Evolutionary conservation across 2,113 vertebrate genomes (phyloP).

Genomic region (Aegithalos caudatus): DNA sequence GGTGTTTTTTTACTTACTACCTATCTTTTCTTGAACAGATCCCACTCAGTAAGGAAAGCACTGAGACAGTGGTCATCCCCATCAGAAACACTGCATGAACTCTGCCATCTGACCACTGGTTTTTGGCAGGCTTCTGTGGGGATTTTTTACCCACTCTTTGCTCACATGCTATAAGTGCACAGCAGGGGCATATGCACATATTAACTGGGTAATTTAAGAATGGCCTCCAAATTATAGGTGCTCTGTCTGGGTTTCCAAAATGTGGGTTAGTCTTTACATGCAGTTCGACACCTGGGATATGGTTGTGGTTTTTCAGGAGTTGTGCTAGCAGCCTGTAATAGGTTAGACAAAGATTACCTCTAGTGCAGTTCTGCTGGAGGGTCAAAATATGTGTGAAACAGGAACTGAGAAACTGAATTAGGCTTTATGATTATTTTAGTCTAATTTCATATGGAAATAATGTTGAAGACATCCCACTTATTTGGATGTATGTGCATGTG

Average conservation of each 20-base stretch:
- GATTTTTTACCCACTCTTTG: not conserved
- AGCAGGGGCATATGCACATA: not conserved
- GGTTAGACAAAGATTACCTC: not conserved
- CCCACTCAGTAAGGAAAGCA: not conserved
- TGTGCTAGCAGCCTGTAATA: not conserved
- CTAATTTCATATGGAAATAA: not conserved
- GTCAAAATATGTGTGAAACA: not conserved
- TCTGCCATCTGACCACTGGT: not conserved
- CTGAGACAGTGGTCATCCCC: not conserved
- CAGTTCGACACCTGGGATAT: not conserved
- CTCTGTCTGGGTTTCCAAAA: not conserved
- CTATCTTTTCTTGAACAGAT: not conserved
- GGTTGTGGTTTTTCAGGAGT: not conserved
- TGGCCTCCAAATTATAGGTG: not conserved
- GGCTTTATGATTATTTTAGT: not conserved
- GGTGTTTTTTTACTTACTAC: not conserved
- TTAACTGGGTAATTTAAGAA: not conserved
- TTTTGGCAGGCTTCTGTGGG: not conserved
- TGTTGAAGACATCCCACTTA: not conserved
- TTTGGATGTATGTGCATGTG: not conserved
- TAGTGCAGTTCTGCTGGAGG: not conserved
- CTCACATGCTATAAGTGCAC: accelerated
- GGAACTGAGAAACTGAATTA: not conserved
- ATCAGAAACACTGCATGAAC: not conserved
- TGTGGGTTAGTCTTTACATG: not conserved